Base-by-base conservation (phyloP, 2,113 vertebrate species). In the Azemiops feae region DNA sequence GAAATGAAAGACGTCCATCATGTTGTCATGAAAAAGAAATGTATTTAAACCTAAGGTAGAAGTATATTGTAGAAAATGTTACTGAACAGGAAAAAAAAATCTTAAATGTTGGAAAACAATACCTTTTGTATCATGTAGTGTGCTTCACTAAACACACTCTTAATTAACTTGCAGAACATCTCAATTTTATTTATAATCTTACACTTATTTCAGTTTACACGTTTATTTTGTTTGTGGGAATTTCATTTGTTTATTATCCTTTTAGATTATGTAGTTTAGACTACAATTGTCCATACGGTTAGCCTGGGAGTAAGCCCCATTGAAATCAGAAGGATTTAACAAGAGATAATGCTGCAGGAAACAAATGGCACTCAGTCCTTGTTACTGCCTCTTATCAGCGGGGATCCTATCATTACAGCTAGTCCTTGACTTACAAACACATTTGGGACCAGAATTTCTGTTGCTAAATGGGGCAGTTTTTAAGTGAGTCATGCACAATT, bases 11-110 rank as follows among this genome's bases (percentile, higher is more conserved):
- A 3, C 20, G 90, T 94, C 89, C 25, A 1, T 94, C 94, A 92
- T 91, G 27, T 54, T 95, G 45, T 23, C 57, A 12, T 16, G 43
- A 94, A 86, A 64, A 3, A 92, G 39, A 95, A 89, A 81, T 69
- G 52, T 94, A 88, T 25, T 92, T 55, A 92, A 45, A 87, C 95
- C 52, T n/a, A 93, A 53, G 14, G 92, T 88, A 94, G 34, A 34
- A 2, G 1, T 90, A 34, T 53, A 3, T 23, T 60, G 0, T 53
- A 5, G 0, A 57, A 45, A 92, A 57, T 52, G 30, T 54, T 55
- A 54, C 10, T 39, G 85, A 88, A 88, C 20, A 88, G 20, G 30
- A 7, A 8, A 20, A 88, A 50, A 50, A 18, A 88, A 54, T 6
- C 25, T 87, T 5, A 85, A 45, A 50, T 45, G 23, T 27, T 30